Conservation (phyloP, 2,888 invertebrate species). For the Dynastes hyllus region DNA sequence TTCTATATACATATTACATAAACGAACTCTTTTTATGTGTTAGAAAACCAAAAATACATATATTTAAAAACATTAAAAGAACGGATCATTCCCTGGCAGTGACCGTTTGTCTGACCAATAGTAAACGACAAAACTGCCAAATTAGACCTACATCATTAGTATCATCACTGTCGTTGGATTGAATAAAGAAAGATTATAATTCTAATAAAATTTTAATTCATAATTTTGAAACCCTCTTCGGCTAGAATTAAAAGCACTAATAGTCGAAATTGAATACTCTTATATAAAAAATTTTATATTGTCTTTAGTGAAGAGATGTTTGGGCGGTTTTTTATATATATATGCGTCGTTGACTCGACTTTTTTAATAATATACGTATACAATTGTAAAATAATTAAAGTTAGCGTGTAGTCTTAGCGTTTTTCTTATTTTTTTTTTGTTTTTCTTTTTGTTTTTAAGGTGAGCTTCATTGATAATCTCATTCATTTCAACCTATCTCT, state of each 20-base stretch:
- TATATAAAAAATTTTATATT: slow-evolving; percentile 68
- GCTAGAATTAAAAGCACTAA: slow-evolving; percentile 57
- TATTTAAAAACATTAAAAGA: slow-evolving; percentile 55
- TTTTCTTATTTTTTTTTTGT: slow-evolving; percentile 60
- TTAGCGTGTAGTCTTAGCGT: slow-evolving; percentile 67
- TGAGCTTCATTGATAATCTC: slow-evolving; percentile 59
- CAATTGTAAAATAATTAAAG: slow-evolving; percentile 69
- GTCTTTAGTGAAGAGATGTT: slow-evolving; percentile 66
- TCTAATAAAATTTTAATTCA: slow-evolving; percentile 46
- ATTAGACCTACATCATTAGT: slow-evolving; percentile 60
- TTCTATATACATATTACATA: slow-evolving; percentile 52
- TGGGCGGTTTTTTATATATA: slow-evolving; percentile 68
- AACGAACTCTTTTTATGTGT: slow-evolving; percentile 64
- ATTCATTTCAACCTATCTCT: slow-evolving; percentile 49
- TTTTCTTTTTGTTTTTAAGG: slow-evolving; percentile 57
- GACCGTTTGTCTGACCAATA: slow-evolving; percentile 66
- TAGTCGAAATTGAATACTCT: slow-evolving; percentile 65
- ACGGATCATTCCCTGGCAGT: slow-evolving; percentile 69
- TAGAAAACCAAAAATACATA: slow-evolving; percentile 61
- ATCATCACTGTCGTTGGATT: slow-evolving; percentile 48
- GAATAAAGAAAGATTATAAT: slow-evolving; percentile 41
- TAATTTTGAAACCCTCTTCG: slow-evolving; percentile 46
- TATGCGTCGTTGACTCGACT: slow-evolving; percentile 68
- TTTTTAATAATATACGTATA: slow-evolving; percentile 67
- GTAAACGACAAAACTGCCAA: slow-evolving; percentile 67